Evolutionary conservation across 30 jellyfish, hydroid and myxozoan genomes (phyloP), one percentile per base, ranked within the genome.

Genomic region (Hydra vulgaris): DNA sequence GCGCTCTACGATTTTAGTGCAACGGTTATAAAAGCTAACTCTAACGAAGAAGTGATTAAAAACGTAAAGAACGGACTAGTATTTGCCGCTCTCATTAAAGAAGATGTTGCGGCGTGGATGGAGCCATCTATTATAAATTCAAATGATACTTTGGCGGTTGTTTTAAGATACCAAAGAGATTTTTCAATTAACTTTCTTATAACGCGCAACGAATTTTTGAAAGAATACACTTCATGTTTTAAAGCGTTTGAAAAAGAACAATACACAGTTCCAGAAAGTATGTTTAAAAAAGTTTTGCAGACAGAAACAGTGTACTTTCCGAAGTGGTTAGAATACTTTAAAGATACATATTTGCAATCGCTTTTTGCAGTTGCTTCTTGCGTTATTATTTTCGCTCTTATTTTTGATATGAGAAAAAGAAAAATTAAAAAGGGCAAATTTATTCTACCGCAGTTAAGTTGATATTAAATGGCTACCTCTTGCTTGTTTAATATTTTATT

Each of bases 71-170:
- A 23, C 8, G 27, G 27, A 68, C 15, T 3, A 8, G 75, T 15
- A 4, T 68, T 68, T 68, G 75, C 26, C 16, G 75, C 75, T 15
- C 75, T 68, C 16, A 23, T 68, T 4, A 68, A 23, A 8, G 75
- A 68, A 68, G 27, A 68, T 68, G 75, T 68, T n/a, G 75, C 27
- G 8, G 75, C 75, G 8, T 68, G 75, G 75, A n/a, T 23, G 25
- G 7, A 68, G 12, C 27, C 75, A n/a, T 16, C 75, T n/a, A 40
- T 40, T 40, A 3, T 40, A 40, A n/a, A n/a, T n/a, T n/a, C n/a
- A n/a, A 40, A 40, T 40, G 61, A 3, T 40, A 5, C 61, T 3
- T 40, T 40, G 12, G 61, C 61, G 5, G 61, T 40, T 40, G 61
- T 40, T 40, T 5, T 3, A 68, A 68, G 15, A 16, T 3, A 3